phyloP scores from a whole-genome alignment of 1,140 invertebrate genomes.

The Scaptomyza graminum region DNA sequence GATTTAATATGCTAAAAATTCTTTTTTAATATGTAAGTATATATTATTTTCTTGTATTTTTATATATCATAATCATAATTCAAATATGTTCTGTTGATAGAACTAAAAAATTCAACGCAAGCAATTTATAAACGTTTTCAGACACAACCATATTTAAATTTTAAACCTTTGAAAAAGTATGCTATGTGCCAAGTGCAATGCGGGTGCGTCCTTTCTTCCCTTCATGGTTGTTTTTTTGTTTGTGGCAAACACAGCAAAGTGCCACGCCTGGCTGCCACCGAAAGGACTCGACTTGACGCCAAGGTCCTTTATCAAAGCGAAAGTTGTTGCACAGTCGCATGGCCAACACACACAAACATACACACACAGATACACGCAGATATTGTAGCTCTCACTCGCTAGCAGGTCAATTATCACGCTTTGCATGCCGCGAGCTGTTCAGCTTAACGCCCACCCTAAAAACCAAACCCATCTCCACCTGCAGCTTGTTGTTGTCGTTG shows the following conservation, averaged over 20 bases:
- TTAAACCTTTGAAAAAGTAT: constrained; percentile 48
- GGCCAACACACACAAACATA: constrained; percentile 42
- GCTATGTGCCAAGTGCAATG: constrained; percentile 41
- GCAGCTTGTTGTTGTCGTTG: constrained; percentile 11
- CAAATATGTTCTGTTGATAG: too few relatives aligned
- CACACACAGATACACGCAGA: constrained; percentile 10
- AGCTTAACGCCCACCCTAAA: constrained; percentile 17
- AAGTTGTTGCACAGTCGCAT: constrained; percentile 77
- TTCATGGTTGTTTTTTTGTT: constrained; percentile 8
- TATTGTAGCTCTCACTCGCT: constrained; percentile 43
- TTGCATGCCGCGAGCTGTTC: constrained; percentile 70
- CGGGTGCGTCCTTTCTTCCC: constrained; percentile 20
- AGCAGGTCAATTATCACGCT: constrained; percentile 77
- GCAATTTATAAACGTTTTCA: neutral
- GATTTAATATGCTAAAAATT: too few relatives aligned
- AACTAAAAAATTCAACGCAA: too few relatives aligned
- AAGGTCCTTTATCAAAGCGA: constrained; percentile 78
- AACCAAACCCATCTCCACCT: neutral
- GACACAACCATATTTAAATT: constrained; percentile 2
- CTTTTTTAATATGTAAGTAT: too few relatives aligned
- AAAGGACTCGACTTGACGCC: constrained; percentile 75
- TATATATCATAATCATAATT: neutral
- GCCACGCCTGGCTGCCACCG: constrained; percentile 64
- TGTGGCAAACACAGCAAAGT: constrained; percentile 33
- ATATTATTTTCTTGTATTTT: too few relatives aligned